Base-by-base conservation (phyloP, 2,113 vertebrate species). In the Rhipidura dahli region DNA sequence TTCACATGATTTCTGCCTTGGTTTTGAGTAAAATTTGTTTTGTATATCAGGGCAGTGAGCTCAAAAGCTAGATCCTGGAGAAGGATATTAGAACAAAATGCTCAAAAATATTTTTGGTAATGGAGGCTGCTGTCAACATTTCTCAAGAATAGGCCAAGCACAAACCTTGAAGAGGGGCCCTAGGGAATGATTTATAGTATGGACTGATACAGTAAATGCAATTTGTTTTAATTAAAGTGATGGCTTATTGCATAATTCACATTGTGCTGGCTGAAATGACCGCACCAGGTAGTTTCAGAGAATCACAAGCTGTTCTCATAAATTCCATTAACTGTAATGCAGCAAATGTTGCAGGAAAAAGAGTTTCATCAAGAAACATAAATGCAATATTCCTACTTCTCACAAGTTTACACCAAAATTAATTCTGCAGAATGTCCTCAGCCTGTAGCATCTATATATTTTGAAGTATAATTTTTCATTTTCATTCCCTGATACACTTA, bases 141-240 rank as follows among this genome's bases (percentile, higher is more conserved):
- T 96, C 94, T 97, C 96, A 97, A 92, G 89, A 93, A 64, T 11
- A 85, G 88, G 54, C 91, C 88, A 94, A 87, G 87, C 47, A 2
- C 72, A 95, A 97, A 96, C 95, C 91, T 97, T 92, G 89, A 87
- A 94, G 89, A 97, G 63, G 54, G 94, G 77, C 96, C 88, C 96
- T 79, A 89, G 97, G 97, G 97, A 96, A 93, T 96, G 88, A 97
- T 98, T 98, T 96, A 96, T 96, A 87, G 54, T 84, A 60, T 0
- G 30, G 92, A 94, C 94, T 95, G 96, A 97, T 97, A 96, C 93
- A 94, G 96, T 96, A 97, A 97, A 97, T 3, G 95, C 92, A 94
- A 97, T 98, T 98, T 98, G 93, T 98, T 98, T 98, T 98, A 98
- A 98, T 98, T 98, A 98, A 97, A 95, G 93, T 63, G 59, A 98